Percentiles rank a stretch among this genome's conserved stretches.
Conservation (phyloP, 1,140 invertebrate species). For the Nasonia longicornis region DNA sequence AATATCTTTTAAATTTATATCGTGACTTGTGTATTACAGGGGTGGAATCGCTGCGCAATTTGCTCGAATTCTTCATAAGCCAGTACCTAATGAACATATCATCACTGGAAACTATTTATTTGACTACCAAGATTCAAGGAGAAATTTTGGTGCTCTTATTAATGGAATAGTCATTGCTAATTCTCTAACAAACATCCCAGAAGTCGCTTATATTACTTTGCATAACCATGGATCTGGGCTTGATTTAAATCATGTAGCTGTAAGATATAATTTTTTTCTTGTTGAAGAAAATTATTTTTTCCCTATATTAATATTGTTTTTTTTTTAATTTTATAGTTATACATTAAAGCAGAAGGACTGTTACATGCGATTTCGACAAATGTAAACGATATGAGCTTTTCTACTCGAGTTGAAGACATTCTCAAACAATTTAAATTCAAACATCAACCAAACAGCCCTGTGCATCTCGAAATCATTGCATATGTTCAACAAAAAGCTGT, state of each 20-base stretch:
- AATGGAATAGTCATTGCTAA: constrained; percentile 74
- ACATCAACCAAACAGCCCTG: constrained; percentile 62
- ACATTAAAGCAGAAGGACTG: constrained; percentile 72
- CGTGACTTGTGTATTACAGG: constrained; percentile 56
- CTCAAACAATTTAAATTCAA: constrained; percentile 69
- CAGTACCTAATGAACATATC: constrained; percentile 67
- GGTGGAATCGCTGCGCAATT: constrained; percentile 73
- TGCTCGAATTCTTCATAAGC: constrained; percentile 69
- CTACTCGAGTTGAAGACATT: constrained; percentile 67
- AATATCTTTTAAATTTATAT: not conserved
- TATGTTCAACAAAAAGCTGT: constrained; percentile 73
- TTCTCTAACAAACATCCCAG: constrained; percentile 73
- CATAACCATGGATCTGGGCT: constrained; percentile 73
- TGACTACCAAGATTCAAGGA: constrained; percentile 73
- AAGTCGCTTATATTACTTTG: constrained; percentile 72
- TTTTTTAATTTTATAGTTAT: constrained; percentile 63
- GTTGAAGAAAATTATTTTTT: constrained; percentile 21
- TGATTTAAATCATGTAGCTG: constrained; percentile 71
- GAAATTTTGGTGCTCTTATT: constrained; percentile 73
- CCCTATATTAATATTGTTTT: constrained; percentile 17
- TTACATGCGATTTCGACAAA: constrained; percentile 61
- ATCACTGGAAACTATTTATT: constrained; percentile 76
- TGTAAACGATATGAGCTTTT: constrained; percentile 57
- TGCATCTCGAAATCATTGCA: constrained; percentile 72
- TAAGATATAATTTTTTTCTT: constrained; percentile 54